A percentile compares a stretch with the other conserved stretches of the same genome.
These are phyloP conservation scores for Spinus olivaceus DNA, from an alignment of 2,797 vertebrate genomes.

Conservation along the genomic window DNA sequence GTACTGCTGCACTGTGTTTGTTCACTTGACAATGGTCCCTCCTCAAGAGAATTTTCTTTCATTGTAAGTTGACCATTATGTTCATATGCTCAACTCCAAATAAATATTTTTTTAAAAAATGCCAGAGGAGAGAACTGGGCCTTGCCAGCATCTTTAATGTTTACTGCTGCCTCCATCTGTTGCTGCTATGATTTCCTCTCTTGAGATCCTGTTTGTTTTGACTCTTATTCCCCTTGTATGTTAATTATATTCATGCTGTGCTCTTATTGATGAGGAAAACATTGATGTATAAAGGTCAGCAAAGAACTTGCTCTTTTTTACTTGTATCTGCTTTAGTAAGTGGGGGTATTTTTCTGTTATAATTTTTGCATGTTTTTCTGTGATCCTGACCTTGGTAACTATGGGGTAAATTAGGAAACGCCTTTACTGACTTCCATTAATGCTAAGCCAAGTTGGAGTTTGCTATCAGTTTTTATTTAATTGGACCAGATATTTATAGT, in stretches of 20 bases:
- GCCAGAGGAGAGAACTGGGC: not conserved
- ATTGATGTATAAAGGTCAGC: not conserved
- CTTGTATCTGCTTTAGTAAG: not conserved
- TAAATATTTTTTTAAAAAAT: not conserved
- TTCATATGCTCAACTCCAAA: not conserved
- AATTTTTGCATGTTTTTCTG: not conserved
- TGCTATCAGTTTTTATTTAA: not conserved
- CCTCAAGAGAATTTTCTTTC: not conserved
- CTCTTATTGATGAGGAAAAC: not conserved
- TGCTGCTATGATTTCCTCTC: not conserved
- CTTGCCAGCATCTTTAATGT: not conserved
- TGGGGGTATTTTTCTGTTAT: not conserved
- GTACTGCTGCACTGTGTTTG: not conserved
- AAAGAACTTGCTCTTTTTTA: not conserved
- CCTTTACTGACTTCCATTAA: not conserved
- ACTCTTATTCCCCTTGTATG: not conserved
- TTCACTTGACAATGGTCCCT: not conserved
- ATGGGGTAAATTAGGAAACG: not conserved
- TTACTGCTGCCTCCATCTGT: slow-evolving; percentile 17
- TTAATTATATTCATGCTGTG: not conserved
- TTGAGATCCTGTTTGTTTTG: not conserved
- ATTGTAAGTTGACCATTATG: not conserved
- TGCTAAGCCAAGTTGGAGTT: not conserved
- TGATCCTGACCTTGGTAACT: not conserved
- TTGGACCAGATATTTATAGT: not conserved